Base-by-base conservation (phyloP, 2,888 invertebrate genomes). In the Euplexia lucipara region DNA sequence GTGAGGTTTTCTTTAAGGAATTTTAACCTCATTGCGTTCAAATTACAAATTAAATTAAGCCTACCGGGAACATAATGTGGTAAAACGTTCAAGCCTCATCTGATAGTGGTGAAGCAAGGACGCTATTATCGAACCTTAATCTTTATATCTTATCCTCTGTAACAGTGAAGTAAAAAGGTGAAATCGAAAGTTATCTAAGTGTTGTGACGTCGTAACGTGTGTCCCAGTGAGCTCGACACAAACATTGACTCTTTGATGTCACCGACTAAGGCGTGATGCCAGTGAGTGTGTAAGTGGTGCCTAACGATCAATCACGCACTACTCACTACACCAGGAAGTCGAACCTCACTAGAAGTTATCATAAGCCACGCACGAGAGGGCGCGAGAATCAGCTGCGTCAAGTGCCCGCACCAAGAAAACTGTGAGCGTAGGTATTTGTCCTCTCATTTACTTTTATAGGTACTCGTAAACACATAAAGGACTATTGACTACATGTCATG, bases 191-290 rank as follows among this genome's bases (percentile, higher is more conserved):
- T n/a, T 41, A 35, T 10, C 4, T 20, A 18, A 12, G 14, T 12
- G 8, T 12, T 16, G 5, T 16, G 35, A n/a, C 47, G 9, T 20
- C 14, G 26, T 6, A 26, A 26, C 48, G 30, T 59, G 20, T 69
- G 56, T 49, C 42, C 49, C 20, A 16, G 37, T 44, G 22, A 66
- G 26, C 48, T 20, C 32, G 45, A 37, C 76, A 58, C 61, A 45
- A 76, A 76, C 71, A 52, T 61, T 22, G 54, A 44, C 60, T 58
- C 41, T 65, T 61, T 61, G 68, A 60, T 60, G 75, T 70, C 59
- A 53, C 35, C 59, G 20, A 53, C 44, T 48, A 30, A 32, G 39
- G 41, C 41, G 49, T 52, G 64, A 44, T 34, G 34, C 45, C 34
- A 9, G 20, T 26, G 35, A 22, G 51, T 65, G 65, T 30, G 26